phyloP scores from a whole-genome alignment of 2,888 invertebrate genomes.

The Pantelozetes paolii region DNA sequence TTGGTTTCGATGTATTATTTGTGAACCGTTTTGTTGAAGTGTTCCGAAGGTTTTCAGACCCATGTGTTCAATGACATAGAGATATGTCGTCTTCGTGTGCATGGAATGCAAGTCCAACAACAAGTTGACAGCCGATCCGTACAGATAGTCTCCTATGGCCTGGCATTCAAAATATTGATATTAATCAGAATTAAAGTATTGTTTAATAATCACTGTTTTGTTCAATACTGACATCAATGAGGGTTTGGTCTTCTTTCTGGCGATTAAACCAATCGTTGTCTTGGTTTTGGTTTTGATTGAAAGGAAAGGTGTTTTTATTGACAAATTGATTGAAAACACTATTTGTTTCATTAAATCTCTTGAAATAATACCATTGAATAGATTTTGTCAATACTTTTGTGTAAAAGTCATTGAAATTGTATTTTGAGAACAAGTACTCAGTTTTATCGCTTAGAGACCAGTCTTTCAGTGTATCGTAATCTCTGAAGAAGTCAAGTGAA shows the following conservation, averaged over 20 bases:
- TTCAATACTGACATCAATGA: neutral
- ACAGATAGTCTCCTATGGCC: conserved; percentile 42
- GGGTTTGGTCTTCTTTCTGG: conserved; percentile 2
- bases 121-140: conserved; percentile 31
- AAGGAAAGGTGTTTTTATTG: neutral
- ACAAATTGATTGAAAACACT: neutral
- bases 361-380: conserved; percentile 21
- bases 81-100: neutral
- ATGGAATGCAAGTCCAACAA: conserved; percentile 35
- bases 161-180: neutral
- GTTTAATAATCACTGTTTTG: too few species aligned
- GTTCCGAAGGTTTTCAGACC: conserved; percentile 40
- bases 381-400: conserved; percentile 16
- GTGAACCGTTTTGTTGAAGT: conserved; percentile 36
- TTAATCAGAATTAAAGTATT: neutral
- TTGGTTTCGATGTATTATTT: conserved; percentile 17
- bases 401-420: conserved; percentile 19
- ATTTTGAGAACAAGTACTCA: neutral
- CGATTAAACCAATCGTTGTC: conserved; percentile 1
- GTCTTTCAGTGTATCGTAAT: conserved; percentile 38
- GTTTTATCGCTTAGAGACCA: neutral
- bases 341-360: conserved; percentile 20
- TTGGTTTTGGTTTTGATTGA: neutral
- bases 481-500: conserved; percentile 37
- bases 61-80: conserved; percentile 40